phyloP scores from a whole-genome alignment of 2,888 invertebrate species.

The Conistra vaccinii region DNA sequence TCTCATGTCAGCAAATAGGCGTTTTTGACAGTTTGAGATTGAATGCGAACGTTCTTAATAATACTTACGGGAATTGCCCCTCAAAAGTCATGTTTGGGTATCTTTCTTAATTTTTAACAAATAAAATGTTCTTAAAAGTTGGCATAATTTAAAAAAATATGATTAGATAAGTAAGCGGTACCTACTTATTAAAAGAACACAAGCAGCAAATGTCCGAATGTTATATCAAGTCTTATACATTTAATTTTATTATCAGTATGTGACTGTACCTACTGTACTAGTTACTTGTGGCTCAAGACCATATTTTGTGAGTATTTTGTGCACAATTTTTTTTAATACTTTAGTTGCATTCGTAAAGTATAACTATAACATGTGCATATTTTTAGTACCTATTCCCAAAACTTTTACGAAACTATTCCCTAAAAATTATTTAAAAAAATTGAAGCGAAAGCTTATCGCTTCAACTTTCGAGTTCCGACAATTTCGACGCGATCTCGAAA shows the following conservation, averaged over 20 bases:
- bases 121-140: conserved; percentile 5
- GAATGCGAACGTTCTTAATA: too few relatives aligned
- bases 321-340: too few relatives aligned
- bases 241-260: not conserved
- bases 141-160: not conserved
- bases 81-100: not conserved
- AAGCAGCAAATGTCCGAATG: not conserved
- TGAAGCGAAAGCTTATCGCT: conserved; percentile 16
- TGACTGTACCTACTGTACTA: not conserved
- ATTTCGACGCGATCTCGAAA: conserved; percentile 41
- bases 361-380: not conserved
- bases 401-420: not conserved
- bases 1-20: not conserved
- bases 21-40: too few relatives aligned
- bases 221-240: not conserved
- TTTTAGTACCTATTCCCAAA: not conserved
- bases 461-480: conserved; percentile 18
- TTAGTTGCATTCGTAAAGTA: not conserved
- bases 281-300: not conserved
- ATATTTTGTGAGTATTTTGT: too few relatives aligned
- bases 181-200: not conserved
- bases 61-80: not conserved
- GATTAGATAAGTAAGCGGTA: not conserved
- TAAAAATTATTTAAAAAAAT: conserved; percentile 1
- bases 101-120: not conserved